Evolutionary conservation across 2,113 vertebrate species (phyloP).

Genomic region (Sapayoa aenigma): DNA sequence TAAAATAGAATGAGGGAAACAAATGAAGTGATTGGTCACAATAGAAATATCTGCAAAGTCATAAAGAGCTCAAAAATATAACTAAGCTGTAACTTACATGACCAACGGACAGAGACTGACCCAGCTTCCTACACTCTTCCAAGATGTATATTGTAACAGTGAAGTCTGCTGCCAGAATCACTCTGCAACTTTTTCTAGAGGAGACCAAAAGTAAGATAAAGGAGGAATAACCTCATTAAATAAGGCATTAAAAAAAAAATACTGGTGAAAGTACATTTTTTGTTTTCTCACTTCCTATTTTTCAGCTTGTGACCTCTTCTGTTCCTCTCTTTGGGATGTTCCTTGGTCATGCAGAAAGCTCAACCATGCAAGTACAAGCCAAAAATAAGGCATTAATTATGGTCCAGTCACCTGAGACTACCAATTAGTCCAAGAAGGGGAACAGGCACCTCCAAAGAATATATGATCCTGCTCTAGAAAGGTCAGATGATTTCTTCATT

Average conservation of each 20-base stretch:
- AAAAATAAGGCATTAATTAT: slow-evolving; percentile 18
- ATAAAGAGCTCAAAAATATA: neutral
- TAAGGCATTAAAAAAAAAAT: neutral
- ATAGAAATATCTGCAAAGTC: neutral
- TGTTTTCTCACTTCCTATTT: neutral
- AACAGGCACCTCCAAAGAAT: neutral
- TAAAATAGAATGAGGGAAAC: neutral
- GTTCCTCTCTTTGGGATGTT: neutral
- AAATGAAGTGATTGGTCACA: neutral
- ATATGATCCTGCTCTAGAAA: neutral
- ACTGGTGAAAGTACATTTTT: neutral
- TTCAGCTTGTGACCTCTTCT: neutral
- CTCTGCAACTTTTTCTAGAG: neutral
- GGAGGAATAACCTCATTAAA: neutral
- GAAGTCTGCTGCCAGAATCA: neutral
- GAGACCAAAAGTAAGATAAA: neutral
- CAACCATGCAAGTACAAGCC: neutral
- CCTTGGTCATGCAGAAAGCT: neutral
- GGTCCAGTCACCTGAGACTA: neutral
- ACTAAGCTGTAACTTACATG: neutral
- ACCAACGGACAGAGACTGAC: neutral
- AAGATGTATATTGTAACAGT: neutral
- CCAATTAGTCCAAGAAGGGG: neutral
- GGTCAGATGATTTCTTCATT: neutral
- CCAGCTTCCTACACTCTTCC: neutral